A percentile compares a stretch with the other conserved stretches of the same genome.
phyloP scores from a whole-genome alignment of 2,113 vertebrate genomes.

The Psilopsiagon aurifrons region DNA sequence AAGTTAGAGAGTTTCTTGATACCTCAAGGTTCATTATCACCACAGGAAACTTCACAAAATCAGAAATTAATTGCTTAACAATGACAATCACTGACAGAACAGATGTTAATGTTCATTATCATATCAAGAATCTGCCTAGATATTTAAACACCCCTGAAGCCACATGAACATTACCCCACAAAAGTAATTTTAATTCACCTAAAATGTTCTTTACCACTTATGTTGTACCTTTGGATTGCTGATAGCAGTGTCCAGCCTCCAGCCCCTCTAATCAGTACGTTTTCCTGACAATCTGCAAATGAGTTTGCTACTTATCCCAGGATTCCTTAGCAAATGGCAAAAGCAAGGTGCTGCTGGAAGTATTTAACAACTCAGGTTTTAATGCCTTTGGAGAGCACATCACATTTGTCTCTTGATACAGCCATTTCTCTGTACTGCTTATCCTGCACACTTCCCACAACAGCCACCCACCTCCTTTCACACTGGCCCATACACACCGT shows the following conservation, averaged over 20 bases:
- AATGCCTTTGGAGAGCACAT: neutral
- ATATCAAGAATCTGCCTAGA: neutral
- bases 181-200: neutral
- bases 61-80: conserved; percentile 29
- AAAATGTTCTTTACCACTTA: neutral
- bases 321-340: conserved; percentile 7
- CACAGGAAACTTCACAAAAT: neutral
- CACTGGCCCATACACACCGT: rapidly evolving
- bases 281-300: neutral
- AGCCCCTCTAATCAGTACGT: neutral
- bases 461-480: neutral
- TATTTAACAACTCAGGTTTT: neutral
- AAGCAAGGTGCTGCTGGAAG: conserved; percentile 24
- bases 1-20: neutral
- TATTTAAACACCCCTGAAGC: neutral
- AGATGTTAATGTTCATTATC: neutral
- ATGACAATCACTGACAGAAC: neutral
- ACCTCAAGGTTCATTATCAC: neutral
- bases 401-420: neutral
- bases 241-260: neutral
- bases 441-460: neutral
- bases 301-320: neutral
- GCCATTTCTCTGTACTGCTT: neutral
- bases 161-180: neutral
- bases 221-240: neutral